Conservation (phyloP, 1,140 invertebrate species). For the Heliconius melpomene region DNA sequence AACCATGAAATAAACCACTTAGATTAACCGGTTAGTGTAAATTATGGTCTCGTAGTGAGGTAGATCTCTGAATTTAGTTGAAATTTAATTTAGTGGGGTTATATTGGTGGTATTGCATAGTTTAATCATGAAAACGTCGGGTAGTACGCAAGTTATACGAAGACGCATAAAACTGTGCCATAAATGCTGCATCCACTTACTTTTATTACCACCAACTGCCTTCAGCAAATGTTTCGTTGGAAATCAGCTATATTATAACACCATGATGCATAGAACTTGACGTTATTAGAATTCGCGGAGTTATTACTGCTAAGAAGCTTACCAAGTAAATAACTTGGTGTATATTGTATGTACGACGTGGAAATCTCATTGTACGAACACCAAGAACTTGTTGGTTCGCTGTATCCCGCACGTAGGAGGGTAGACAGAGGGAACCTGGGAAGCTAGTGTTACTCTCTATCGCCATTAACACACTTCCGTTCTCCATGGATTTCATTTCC, state of each 20-base stretch:
- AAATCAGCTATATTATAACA: constrained; percentile 49
- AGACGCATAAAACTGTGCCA: constrained; percentile 57
- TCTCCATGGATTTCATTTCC: too few species aligned
- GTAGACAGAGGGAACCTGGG: too few species aligned
- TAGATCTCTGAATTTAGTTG: constrained; percentile 43
- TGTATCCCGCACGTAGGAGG: too few species aligned
- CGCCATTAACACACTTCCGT: too few species aligned
- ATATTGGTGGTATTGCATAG: constrained; percentile 57
- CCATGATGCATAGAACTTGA: constrained; percentile 23
- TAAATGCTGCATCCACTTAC: constrained; percentile 70
- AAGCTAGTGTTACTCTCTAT: too few species aligned
- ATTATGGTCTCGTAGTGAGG: constrained; percentile 27
- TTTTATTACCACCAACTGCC: constrained; percentile 51
- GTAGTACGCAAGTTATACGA: constrained; percentile 60
- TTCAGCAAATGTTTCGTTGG: constrained; percentile 48
- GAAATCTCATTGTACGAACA: background rate
- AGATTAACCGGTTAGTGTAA: constrained; percentile 49
- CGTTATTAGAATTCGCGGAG: constrained; percentile 16
- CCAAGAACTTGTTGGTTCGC: background rate
- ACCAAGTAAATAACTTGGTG: background rate
- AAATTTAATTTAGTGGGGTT: constrained; percentile 65
- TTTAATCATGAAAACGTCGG: constrained; percentile 62
- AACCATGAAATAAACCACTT: constrained; percentile 52
- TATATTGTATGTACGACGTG: background rate
- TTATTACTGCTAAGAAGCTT: constrained; percentile 7